Conservation (phyloP, 2,113 vertebrate species). For the Gambusia affinis region DNA sequence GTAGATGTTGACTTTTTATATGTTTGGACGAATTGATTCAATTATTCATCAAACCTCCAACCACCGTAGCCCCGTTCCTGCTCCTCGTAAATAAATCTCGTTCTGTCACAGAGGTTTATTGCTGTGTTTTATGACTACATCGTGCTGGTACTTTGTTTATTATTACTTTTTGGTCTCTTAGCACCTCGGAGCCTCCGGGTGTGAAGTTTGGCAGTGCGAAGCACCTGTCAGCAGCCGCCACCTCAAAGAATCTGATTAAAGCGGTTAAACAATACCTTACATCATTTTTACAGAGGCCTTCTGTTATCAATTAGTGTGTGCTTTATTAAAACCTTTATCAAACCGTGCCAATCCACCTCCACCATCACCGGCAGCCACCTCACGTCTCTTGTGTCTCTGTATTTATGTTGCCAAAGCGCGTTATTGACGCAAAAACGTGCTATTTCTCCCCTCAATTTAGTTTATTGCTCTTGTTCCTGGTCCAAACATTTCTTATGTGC, state of each 20-base stretch:
- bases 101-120: conserved; percentile 32
- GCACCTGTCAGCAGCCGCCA: conserved; percentile 53
- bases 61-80: conserved; percentile 5
- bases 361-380: conserved; percentile 7
- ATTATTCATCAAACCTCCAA: conserved; percentile 4
- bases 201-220: conserved; percentile 45
- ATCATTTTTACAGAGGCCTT: conserved; percentile 15
- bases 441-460: conserved; percentile 63
- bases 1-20: neutral
- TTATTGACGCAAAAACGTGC: conserved; percentile 66
- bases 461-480: conserved; percentile 76
- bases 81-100: conserved; percentile 54
- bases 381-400: conserved; percentile 35
- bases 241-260: conserved; percentile 35
- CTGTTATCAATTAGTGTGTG: conserved; percentile 51
- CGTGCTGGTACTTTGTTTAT: conserved; percentile 46
- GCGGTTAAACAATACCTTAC: conserved; percentile 18
- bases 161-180: conserved; percentile 36
- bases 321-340: conserved; percentile 25
- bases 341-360: conserved; percentile 19
- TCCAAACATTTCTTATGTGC: conserved; percentile 75
- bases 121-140: conserved; percentile 57
- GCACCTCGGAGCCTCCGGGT: conserved; percentile 53
- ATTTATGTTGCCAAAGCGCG: conserved; percentile 45
- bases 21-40: neutral